A percentile compares a stretch with the other conserved stretches of the same genome.
These are phyloP conservation scores for Gallinago solitaria DNA, from an alignment of 2,797 vertebrate genomes.

Conservation along the genomic window DNA sequence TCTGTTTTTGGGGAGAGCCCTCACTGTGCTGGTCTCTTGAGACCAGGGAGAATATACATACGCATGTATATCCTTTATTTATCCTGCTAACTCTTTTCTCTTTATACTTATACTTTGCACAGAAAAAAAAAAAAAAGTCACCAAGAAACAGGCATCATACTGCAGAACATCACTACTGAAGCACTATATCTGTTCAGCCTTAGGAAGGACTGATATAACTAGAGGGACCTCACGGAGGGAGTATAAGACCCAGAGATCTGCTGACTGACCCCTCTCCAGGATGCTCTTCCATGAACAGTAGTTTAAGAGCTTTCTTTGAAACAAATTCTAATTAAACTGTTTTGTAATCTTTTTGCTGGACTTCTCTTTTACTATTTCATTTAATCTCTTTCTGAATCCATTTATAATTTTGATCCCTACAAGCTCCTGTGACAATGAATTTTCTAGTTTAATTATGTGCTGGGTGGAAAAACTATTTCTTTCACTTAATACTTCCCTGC, in stretches of 20 bases:
- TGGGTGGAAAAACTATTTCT: neutral
- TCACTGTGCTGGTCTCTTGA: neutral
- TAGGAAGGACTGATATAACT: neutral
- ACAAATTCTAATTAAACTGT: neutral
- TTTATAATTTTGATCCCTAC: neutral
- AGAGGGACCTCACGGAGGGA: neutral
- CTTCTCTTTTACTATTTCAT: neutral
- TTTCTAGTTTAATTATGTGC: neutral
- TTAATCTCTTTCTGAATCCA: neutral
- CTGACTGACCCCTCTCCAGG: neutral
- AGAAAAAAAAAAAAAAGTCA: neutral
- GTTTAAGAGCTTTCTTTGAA: neutral
- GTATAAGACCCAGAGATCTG: neutral
- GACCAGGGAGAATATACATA: neutral
- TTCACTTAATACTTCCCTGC: neutral
- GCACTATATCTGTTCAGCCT: accelerated
- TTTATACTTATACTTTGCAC: neutral
- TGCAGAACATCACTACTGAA: neutral
- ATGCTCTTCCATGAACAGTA: neutral
- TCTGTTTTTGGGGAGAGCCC: neutral
- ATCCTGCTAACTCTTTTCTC: neutral
- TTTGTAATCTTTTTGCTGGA: neutral
- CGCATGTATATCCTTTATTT: neutral
- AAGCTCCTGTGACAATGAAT: neutral
- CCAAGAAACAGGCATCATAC: neutral